Conservation (phyloP, 2,113 vertebrate genomes). For the Takifugu flavidus region DNA sequence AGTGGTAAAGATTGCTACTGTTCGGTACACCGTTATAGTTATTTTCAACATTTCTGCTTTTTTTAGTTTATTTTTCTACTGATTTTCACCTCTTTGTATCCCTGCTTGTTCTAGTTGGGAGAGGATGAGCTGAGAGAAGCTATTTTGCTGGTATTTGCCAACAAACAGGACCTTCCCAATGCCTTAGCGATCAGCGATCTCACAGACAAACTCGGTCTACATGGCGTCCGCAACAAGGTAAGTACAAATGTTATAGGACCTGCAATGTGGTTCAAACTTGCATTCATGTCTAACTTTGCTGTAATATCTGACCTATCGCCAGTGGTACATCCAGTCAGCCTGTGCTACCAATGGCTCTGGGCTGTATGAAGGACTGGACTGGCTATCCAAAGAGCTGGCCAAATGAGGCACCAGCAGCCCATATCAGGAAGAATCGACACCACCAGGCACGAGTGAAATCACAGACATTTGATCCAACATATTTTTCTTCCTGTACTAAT, state of each 20-base stretch:
- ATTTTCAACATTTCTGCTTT: no score
- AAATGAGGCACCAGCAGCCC: constrained; percentile 34
- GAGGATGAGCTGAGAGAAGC: constrained; percentile 89
- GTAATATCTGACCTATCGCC: constrained; percentile 19
- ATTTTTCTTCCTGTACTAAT: constrained; percentile 33
- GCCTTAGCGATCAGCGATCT: constrained; percentile 86
- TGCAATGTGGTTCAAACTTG: not conserved
- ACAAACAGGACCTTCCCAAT: constrained; percentile 94
- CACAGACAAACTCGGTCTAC: constrained; percentile 84
- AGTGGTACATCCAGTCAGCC: constrained; percentile 89
- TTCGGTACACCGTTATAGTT: no score
- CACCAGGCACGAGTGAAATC: constrained; percentile 31
- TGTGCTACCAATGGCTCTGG: constrained; percentile 88
- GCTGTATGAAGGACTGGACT: constrained; percentile 90
- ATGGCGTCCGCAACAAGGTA: constrained; percentile 80
- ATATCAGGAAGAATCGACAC: constrained; percentile 21
- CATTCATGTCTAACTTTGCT: not conserved
- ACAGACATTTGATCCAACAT: constrained; percentile 48
- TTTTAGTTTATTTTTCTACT: not conserved
- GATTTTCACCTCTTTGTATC: not conserved
- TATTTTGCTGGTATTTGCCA: constrained; percentile 87
- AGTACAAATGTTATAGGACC: constrained; percentile 32
- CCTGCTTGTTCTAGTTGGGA: constrained; percentile 69
- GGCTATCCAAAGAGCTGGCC: constrained; percentile 84
- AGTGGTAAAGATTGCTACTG: no score